Evolutionary conservation across 2,888 invertebrate species (phyloP).

Genomic region (Tenodera sinensis): DNA sequence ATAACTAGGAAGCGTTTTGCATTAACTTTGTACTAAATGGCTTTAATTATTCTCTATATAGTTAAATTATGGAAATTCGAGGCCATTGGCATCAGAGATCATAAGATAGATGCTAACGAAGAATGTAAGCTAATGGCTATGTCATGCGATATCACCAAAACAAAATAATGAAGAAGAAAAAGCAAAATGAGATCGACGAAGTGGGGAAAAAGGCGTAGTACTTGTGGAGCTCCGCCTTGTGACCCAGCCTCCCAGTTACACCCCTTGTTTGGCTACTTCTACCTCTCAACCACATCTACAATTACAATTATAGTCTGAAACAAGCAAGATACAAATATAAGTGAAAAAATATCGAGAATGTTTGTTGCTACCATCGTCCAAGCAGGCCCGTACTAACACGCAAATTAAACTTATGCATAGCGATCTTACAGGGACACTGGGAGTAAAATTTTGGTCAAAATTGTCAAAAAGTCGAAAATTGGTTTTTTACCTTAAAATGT

Average conservation of each 20-base stretch:
- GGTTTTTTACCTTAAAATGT: too few relatives aligned
- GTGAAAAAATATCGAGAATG: too few relatives aligned
- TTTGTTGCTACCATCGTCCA: too few relatives aligned
- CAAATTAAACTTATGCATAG: too few relatives aligned
- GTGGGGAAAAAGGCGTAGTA: neutral
- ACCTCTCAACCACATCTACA: too few relatives aligned
- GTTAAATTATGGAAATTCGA: neutral
- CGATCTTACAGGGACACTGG: too few relatives aligned
- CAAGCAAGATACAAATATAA: too few relatives aligned
- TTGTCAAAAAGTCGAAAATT: too few relatives aligned
- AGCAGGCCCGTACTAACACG: too few relatives aligned
- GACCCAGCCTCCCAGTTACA: neutral
- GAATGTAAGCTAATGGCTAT: neutral
- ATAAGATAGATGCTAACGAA: neutral
- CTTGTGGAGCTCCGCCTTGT: neutral
- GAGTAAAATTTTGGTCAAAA: too few relatives aligned
- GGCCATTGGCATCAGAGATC: neutral
- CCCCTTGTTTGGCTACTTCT: too few relatives aligned
- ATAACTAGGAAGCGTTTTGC: neutral
- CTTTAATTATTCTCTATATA: neutral
- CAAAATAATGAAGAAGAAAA: neutral
- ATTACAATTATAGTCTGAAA: too few relatives aligned
- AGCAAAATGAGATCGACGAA: neutral
- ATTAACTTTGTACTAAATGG: neutral
- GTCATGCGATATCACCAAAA: neutral